Conservation (phyloP, 2,113 vertebrate genomes). For the Micronisus gabar region DNA sequence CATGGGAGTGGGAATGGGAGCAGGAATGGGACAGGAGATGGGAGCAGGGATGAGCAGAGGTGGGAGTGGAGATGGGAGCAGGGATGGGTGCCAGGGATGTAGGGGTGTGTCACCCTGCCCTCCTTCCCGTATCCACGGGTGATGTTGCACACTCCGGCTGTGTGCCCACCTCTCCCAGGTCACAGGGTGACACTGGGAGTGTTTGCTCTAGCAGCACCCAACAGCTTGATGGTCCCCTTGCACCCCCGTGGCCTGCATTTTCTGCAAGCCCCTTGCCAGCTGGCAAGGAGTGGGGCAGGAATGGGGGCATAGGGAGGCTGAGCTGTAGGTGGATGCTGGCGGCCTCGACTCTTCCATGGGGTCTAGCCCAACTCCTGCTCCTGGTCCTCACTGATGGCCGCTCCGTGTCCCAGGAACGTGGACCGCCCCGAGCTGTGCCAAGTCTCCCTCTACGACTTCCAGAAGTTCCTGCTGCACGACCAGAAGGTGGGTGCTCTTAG, state of each 20-base stretch:
- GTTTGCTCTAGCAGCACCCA: neutral
- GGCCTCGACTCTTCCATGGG: neutral
- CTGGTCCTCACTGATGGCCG: neutral
- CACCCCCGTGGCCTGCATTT: neutral
- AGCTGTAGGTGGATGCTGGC: neutral
- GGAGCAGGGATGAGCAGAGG: too few relatives aligned
- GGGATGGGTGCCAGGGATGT: neutral
- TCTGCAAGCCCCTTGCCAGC: neutral
- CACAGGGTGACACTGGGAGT: neutral
- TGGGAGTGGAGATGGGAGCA: too few relatives aligned
- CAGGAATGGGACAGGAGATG: too few relatives aligned
- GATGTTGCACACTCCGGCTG: accelerated
- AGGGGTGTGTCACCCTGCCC: neutral
- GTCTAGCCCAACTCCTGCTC: neutral
- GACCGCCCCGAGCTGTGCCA: slow-evolving; percentile 84
- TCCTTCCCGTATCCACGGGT: accelerated
- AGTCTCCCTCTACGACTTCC: slow-evolving; percentile 85
- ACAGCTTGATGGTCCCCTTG: neutral
- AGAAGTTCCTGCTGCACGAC: slow-evolving; percentile 86
- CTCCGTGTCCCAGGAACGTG: slow-evolving; percentile 72
- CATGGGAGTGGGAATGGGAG: neutral
- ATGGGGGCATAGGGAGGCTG: too few relatives aligned
- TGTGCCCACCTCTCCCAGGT: neutral
- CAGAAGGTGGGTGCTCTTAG: slow-evolving; percentile 77
- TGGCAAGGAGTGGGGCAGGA: neutral